A percentile compares a stretch with the other conserved stretches of the same genome.
phyloP scores from a whole-genome alignment of 1,140 invertebrate genomes.

The Bombus terrestris region DNA sequence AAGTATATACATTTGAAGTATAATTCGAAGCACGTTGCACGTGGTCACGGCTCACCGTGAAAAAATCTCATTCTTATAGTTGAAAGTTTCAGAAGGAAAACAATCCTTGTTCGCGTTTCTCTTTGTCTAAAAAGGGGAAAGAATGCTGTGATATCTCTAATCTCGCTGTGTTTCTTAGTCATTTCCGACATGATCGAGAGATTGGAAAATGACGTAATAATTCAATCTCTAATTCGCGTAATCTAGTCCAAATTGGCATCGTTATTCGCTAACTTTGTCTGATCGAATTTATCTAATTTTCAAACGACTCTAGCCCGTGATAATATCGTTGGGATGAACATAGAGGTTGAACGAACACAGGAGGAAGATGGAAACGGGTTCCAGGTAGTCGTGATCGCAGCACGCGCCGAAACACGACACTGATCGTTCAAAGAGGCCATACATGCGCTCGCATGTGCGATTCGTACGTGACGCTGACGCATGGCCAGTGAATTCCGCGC shows the following conservation, averaged over 20 bases:
- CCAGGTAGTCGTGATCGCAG: constrained; percentile 72
- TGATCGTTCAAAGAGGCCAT: constrained; percentile 71
- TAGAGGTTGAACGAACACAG: neutral
- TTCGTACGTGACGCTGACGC: constrained; percentile 35
- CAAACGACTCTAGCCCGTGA: neutral
- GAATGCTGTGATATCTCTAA: neutral
- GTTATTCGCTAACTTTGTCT: neutral
- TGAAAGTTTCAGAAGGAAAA: neutral
- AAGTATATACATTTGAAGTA: neutral
- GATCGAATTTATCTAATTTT: neutral
- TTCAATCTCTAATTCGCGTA: neutral
- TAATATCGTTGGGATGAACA: neutral
- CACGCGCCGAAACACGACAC: constrained; percentile 80
- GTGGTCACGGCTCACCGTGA: neutral
- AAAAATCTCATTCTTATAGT: neutral
- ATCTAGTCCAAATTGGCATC: neutral
- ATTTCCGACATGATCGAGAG: neutral
- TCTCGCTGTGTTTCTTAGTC: neutral
- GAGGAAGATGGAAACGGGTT: constrained; percentile 64
- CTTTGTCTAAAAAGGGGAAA: neutral
- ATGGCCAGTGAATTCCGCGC: constrained; percentile 51
- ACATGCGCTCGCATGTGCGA: constrained; percentile 62
- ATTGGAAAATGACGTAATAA: neutral
- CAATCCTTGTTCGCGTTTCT: neutral
- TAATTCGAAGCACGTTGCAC: neutral